Conservation (phyloP, 1,140 invertebrate genomes). For the Rhopalosiphum maidis region DNA sequence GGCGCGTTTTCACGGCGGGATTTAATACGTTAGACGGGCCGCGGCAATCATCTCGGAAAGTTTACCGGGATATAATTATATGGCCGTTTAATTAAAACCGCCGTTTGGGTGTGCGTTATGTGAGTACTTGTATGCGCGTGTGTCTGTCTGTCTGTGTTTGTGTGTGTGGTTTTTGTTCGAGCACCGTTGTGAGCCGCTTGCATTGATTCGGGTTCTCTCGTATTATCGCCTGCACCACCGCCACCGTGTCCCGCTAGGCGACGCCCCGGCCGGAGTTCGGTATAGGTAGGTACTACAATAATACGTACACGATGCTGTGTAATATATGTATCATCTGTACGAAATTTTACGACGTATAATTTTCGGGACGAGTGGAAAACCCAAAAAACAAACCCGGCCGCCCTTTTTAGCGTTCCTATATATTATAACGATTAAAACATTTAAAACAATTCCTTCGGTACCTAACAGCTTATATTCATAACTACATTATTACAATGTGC, state of each 20-base stretch:
- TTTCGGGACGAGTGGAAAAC: too few species aligned
- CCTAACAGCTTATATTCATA: too few species aligned
- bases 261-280: background rate
- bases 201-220: background rate
- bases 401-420: too few species aligned
- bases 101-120: background rate
- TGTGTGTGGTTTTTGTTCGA: background rate
- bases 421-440: too few species aligned
- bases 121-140: background rate
- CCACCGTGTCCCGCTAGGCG: background rate
- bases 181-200: background rate
- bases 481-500: too few species aligned
- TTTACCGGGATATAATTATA: conserved; percentile 53
- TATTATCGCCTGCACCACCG: background rate
- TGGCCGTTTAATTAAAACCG: conserved; percentile 54
- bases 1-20: conserved; percentile 17
- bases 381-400: too few species aligned
- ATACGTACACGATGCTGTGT: too few species aligned
- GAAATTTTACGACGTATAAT: too few species aligned
- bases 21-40: conserved; percentile 31
- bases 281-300: too few species aligned
- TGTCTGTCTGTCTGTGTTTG: background rate
- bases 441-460: background rate
- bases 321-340: too few species aligned
- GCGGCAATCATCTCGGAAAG: conserved; percentile 47